Evolutionary conservation across 2,113 vertebrate species (phyloP).

Genomic region (Tinamus guttatus): DNA sequence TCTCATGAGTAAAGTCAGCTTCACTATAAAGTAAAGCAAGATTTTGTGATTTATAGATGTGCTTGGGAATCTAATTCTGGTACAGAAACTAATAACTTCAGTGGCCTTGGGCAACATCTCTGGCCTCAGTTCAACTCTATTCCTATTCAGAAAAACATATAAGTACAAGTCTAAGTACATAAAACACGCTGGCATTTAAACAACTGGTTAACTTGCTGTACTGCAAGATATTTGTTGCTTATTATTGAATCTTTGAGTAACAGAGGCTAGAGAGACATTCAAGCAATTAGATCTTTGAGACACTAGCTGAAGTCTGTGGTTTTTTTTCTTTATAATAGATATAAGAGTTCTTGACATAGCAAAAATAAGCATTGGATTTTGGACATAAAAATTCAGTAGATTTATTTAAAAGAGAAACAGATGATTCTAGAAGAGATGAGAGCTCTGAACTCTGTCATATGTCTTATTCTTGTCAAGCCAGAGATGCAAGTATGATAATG

Average conservation of each 20-base stretch:
- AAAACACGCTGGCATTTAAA: background rate
- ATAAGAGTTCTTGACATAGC: background rate
- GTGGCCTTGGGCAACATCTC: background rate
- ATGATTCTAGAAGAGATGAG: background rate
- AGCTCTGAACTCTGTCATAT: background rate
- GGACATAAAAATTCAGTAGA: fast-evolving
- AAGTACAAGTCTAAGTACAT: background rate
- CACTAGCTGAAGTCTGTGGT: background rate
- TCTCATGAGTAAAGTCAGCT: background rate
- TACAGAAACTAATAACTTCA: background rate
- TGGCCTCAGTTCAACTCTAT: background rate
- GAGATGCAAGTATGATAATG: background rate
- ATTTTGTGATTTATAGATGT: background rate
- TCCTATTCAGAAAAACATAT: background rate
- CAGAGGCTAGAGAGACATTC: background rate
- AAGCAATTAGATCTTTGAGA: background rate
- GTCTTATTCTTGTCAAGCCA: background rate
- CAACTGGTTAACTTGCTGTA: background rate
- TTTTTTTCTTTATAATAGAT: background rate
- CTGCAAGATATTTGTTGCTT: background rate
- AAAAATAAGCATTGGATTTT: background rate
- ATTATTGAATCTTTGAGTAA: background rate
- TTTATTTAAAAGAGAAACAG: background rate
- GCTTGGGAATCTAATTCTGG: background rate
- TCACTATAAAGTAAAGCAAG: background rate